phyloP scores from a whole-genome alignment of 2,888 invertebrate genomes.

The Agelastica alni region DNA sequence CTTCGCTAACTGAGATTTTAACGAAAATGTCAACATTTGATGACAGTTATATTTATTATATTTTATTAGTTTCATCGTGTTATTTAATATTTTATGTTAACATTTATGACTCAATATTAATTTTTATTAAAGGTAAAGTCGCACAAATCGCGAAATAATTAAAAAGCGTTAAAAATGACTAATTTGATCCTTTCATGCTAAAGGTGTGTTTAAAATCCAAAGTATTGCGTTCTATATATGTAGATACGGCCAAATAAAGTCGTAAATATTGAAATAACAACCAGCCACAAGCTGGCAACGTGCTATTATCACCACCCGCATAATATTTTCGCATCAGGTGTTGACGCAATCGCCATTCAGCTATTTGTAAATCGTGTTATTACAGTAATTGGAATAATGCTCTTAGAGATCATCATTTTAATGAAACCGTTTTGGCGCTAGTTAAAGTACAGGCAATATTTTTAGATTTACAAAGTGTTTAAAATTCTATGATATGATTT shows the following conservation, averaged over 20 bases:
- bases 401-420: conserved; percentile 5
- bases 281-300: conserved; percentile 3
- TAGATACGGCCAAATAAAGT: conserved; percentile 9
- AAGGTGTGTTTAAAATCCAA: conserved; percentile 1
- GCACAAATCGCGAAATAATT: no score
- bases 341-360: conserved; percentile 9
- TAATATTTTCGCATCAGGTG: conserved; percentile 13
- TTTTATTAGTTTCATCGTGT: no score
- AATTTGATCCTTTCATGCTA: neutral
- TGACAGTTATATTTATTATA: no score
- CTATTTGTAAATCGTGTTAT: conserved; percentile 8
- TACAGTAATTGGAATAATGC: conserved; percentile 16
- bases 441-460: no score
- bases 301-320: conserved; percentile 16
- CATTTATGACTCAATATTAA: no score
- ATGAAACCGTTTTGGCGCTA: conserved; percentile 3
- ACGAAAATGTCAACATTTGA: no score
- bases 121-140: no score
- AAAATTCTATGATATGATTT: no score
- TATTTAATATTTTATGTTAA: no score
- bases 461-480: no score
- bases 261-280: conserved; percentile 12
- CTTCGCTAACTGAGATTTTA: no score
- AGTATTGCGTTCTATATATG: neutral
- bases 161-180: no score